A percentile compares a stretch with the other conserved stretches of the same genome.
phyloP scores from a whole-genome alignment of 2,797 vertebrate genomes.

The Avahi laniger region DNA sequence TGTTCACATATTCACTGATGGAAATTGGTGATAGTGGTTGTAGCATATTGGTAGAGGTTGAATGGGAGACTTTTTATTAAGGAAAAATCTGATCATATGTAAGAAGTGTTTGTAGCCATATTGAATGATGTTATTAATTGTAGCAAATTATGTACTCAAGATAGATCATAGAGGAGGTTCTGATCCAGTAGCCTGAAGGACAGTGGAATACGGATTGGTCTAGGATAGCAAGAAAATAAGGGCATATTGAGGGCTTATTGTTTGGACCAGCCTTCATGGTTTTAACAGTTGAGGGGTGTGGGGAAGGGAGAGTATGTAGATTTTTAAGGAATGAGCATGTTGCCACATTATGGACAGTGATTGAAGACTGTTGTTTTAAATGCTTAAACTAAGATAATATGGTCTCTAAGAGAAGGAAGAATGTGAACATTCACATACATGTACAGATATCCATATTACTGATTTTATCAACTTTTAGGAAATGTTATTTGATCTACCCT shows the following conservation, averaged over 20 bases:
- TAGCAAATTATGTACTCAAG: conserved; percentile 5
- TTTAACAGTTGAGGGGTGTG: neutral
- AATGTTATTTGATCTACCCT: neutral
- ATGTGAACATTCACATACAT: neutral
- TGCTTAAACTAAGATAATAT: neutral
- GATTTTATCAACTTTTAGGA: neutral
- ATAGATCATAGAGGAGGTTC: neutral
- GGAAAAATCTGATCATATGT: neutral
- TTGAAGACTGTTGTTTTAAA: neutral
- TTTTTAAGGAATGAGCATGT: neutral
- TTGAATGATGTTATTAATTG: neutral
- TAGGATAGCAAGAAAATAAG: neutral
- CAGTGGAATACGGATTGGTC: neutral
- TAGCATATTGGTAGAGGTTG: neutral
- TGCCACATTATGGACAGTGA: neutral
- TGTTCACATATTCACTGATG: neutral
- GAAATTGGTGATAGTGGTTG: neutral
- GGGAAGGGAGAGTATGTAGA: neutral
- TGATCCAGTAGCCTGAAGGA: neutral
- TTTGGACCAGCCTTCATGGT: neutral
- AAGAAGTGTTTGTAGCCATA: neutral
- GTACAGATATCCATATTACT: neutral
- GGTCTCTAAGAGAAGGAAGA: neutral
- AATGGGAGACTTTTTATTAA: neutral
- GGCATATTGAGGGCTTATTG: neutral